A percentile compares a stretch with the other conserved stretches of the same genome.
phyloP scores from a whole-genome alignment of 2,113 vertebrate species.

The Megalops atlanticus region DNA sequence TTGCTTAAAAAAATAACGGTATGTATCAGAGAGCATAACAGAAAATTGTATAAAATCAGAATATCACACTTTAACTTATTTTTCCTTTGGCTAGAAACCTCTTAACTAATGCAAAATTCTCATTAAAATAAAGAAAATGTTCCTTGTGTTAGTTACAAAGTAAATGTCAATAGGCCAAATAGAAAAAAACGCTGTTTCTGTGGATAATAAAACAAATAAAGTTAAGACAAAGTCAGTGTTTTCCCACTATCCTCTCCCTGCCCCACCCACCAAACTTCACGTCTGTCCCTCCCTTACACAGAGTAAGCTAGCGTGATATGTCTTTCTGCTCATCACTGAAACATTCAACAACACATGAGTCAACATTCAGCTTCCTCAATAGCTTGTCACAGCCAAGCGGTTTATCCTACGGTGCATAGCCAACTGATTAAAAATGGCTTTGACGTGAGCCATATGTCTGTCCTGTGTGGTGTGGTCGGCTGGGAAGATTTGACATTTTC shows the following conservation, averaged over 20 bases:
- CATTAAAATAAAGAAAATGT: background rate
- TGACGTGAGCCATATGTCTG: background rate
- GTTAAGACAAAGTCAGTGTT: background rate
- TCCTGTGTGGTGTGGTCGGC: background rate
- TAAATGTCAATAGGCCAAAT: background rate
- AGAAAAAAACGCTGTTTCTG: too few relatives aligned
- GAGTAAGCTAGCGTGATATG: background rate
- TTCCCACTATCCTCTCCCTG: background rate
- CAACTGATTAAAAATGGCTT: constrained; percentile 1
- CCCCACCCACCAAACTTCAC: background rate
- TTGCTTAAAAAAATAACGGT: background rate
- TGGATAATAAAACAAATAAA: too few relatives aligned
- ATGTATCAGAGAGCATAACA: background rate
- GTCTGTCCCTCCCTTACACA: background rate
- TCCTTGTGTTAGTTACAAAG: background rate
- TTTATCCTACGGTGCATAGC: background rate
- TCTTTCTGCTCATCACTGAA: background rate
- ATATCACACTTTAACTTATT: background rate
- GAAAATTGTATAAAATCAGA: background rate
- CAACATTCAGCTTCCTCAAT: background rate
- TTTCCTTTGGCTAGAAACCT: background rate
- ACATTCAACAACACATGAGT: background rate
- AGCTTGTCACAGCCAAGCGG: background rate
- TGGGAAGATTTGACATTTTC: background rate
- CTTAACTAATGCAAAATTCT: background rate